Base-by-base conservation (phyloP, 92 coral and sea anemone species). In the Muricea muricata region DNA sequence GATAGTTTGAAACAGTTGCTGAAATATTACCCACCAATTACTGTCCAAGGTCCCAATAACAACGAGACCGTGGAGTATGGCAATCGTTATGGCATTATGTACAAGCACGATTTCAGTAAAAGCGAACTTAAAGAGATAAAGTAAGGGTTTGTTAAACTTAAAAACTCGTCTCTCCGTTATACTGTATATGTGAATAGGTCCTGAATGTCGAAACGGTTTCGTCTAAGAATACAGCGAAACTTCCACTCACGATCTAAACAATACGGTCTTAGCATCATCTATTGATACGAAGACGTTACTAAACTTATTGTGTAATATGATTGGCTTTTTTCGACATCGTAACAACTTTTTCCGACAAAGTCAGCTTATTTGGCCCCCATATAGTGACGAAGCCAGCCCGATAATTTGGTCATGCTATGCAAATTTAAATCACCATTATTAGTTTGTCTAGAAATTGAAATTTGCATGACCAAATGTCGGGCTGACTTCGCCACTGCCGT, bases 11-110 rank as follows among this genome's bases (percentile, higher is more conserved):
- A 96, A 28, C 92, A 89, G 68, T 78, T 96, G 26, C 65, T 94
- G 12, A 78, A 73, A 65, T 96, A 89, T 66, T 96, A 96, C 82
- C 99, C 99, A 33, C 97, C 94, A 81, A 96, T 96, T 65, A 89
- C 87, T 45, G 82, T 76, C 70, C 67, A 87, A 31, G 93, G 91
- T 60, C 87, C 94, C 21, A 89, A 85, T 77, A 97, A 97, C 55
- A 96, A 93, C 46, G 92, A 90, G 46, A 65, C 76, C 1, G 57
- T 69, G 12, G 99, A 96, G 74, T 93, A 85, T 86, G 92, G 90
- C 18, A 96, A 96, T 87, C 65, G 93, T 45, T 90, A 96, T 88
- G 90, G 87, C 29, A 89, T 96, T 39, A 96, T 96, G 99, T 88
- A 88, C 83, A 80, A 90, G 75, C 72, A 83, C 18, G 89, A 92